These are phyloP conservation scores for Rhinophrynus dorsalis DNA, from an alignment of 2,797 vertebrate species.

Conservation along the genomic window DNA sequence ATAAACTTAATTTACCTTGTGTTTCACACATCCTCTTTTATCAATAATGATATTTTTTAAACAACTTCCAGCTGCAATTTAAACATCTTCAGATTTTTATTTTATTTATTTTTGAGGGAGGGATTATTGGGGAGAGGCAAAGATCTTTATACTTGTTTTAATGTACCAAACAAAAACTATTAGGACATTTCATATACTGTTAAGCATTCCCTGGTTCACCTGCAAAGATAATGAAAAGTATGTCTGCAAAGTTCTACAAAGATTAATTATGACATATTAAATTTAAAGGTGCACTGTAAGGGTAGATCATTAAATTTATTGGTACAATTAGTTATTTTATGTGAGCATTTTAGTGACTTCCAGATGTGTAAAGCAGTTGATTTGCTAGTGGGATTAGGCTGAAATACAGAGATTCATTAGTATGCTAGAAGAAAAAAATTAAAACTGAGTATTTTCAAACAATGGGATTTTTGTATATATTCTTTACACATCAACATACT, in stretches of 20 bases:
- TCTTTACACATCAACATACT: background rate
- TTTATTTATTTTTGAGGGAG: too few species aligned
- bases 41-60: too few species aligned
- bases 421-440: conserved; percentile 6
- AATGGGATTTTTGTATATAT: background rate
- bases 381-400: conserved; percentile 26
- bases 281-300: conserved; percentile 37
- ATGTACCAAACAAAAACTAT: too few species aligned
- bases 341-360: conserved; percentile 33
- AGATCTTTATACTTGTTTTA: too few species aligned
- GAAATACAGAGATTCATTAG: background rate
- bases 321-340: conserved; percentile 35
- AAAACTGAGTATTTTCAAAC: background rate
- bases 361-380: conserved; percentile 39
- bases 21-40: too few species aligned
- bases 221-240: background rate
- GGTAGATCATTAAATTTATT: conserved; percentile 30
- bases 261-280: conserved; percentile 41
- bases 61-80: too few species aligned
- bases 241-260: background rate
- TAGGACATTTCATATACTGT: background rate
- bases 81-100: too few species aligned
- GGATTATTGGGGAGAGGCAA: too few species aligned
- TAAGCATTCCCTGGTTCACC: background rate
- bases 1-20: too few species aligned